These are phyloP conservation scores for Meliscaeva auricollis DNA, from an alignment of 2,888 invertebrate genomes.

Conservation along the genomic window DNA sequence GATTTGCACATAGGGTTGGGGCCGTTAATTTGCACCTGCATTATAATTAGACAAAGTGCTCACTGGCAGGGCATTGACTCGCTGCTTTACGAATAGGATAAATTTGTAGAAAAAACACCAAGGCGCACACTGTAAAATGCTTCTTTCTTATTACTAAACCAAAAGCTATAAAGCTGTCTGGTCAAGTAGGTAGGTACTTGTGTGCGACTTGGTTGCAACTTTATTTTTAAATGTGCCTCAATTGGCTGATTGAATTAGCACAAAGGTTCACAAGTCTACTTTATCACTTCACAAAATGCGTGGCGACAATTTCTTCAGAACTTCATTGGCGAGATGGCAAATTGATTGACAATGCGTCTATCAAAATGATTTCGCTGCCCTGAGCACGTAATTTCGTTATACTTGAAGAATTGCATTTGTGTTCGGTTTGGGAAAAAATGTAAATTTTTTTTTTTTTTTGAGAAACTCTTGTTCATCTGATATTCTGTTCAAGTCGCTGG, in stretches of 20 bases:
- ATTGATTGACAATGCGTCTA: conserved; percentile 75
- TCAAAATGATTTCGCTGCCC: conserved; percentile 58
- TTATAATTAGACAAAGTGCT: conserved; percentile 66
- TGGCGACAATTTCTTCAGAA: conserved; percentile 70
- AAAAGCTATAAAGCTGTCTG: conserved; percentile 33
- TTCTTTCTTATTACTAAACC: not conserved
- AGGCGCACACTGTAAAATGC: not conserved
- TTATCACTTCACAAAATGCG: conserved; percentile 40
- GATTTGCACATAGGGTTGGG: conserved; percentile 43
- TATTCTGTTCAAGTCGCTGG: conserved; percentile 51
- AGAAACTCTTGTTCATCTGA: conserved; percentile 49
- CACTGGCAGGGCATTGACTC: conserved; percentile 45
- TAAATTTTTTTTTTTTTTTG: conserved; percentile 35
- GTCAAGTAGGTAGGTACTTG: no score
- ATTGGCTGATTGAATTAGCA: conserved; percentile 70
- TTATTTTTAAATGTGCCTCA: conserved; percentile 29
- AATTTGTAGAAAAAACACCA: not conserved
- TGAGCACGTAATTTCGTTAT: conserved; percentile 59
- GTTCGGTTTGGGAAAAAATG: conserved; percentile 46
- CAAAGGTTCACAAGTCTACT: conserved; percentile 64
- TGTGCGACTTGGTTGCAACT: conserved; percentile 20
- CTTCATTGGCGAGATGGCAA: conserved; percentile 56
- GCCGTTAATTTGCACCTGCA: conserved; percentile 58
- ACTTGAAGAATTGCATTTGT: conserved; percentile 39
- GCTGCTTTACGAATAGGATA: not conserved